These are phyloP conservation scores for Xylocampa areola DNA, from an alignment of 2,888 invertebrate genomes.

Conservation along the genomic window DNA sequence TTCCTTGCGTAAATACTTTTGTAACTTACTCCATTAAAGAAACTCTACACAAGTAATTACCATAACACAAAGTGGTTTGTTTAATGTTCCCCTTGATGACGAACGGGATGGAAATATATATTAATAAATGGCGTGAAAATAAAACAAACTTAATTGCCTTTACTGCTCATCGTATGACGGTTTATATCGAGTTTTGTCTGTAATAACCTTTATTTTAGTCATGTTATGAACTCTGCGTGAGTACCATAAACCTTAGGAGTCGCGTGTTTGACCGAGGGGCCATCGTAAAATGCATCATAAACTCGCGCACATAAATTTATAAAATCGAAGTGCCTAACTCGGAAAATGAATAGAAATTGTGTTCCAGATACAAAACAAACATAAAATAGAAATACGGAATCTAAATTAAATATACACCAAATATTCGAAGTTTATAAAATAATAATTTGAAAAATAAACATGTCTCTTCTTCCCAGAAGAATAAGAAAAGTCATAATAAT, in stretches of 20 bases:
- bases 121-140: constrained; percentile 54
- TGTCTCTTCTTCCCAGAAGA: constrained; percentile 58
- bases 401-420: constrained; percentile 39
- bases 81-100: constrained; percentile 74
- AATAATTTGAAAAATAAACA: constrained; percentile 53
- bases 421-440: constrained; percentile 47
- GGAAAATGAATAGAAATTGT: constrained; percentile 72
- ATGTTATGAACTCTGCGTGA: constrained; percentile 79
- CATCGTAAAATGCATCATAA: constrained; percentile 86
- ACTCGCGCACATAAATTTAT: constrained; percentile 81
- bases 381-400: constrained; percentile 42
- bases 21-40: constrained; percentile 84
- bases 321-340: constrained; percentile 77
- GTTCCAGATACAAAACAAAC: constrained; percentile 35
- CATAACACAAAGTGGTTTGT: constrained; percentile 80
- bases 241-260: constrained; percentile 79
- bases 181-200: constrained; percentile 52
- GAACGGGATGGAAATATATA: constrained; percentile 64
- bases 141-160: constrained; percentile 51
- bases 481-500: constrained; percentile 76
- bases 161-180: constrained; percentile 31
- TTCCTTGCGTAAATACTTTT: constrained; percentile 83
- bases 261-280: constrained; percentile 85
- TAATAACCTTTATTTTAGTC: constrained; percentile 75
- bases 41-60: constrained; percentile 82